Evolutionary conservation across 2,888 invertebrate genomes (phyloP).

Genomic region (Cecidostiba fungosa): DNA sequence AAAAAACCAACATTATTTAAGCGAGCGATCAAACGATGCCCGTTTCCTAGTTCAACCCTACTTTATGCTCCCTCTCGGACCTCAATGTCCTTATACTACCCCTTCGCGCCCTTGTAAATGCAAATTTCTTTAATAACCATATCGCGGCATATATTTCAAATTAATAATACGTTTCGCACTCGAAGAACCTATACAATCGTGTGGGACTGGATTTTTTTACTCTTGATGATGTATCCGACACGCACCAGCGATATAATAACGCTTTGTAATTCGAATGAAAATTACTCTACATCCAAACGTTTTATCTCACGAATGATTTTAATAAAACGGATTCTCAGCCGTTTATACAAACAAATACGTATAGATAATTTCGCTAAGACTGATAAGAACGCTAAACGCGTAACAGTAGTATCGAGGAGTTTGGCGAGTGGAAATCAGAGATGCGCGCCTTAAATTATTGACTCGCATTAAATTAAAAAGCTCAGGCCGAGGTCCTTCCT

Average conservation of each 20-base stretch:
- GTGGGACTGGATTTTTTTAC: constrained; percentile 58
- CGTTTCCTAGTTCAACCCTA: constrained; percentile 43
- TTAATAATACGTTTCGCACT: constrained; percentile 72
- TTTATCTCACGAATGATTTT: neutral
- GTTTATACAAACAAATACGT: neutral
- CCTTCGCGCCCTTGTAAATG: constrained; percentile 77
- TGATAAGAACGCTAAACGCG: constrained; percentile 64
- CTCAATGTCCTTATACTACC: neutral
- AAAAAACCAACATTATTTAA: constrained; percentile 55
- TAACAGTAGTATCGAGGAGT: constrained; percentile 59
- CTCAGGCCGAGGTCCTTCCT: constrained; percentile 61
- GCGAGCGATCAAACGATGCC: constrained; percentile 56
- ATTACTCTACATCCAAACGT: neutral
- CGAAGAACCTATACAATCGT: constrained; percentile 69
- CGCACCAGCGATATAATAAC: constrained; percentile 9
- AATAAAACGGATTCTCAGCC: neutral
- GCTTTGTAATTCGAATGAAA: neutral
- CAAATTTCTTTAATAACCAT: constrained; percentile 77
- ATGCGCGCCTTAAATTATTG: constrained; percentile 74
- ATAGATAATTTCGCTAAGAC: constrained; percentile 48
- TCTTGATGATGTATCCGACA: constrained; percentile 27
- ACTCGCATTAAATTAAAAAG: constrained; percentile 75
- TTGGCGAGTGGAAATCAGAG: constrained; percentile 69
- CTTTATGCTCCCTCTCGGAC: neutral
- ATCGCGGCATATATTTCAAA: constrained; percentile 72